Conservation (phyloP, 1,140 invertebrate species). For the Cydia pomonella region DNA sequence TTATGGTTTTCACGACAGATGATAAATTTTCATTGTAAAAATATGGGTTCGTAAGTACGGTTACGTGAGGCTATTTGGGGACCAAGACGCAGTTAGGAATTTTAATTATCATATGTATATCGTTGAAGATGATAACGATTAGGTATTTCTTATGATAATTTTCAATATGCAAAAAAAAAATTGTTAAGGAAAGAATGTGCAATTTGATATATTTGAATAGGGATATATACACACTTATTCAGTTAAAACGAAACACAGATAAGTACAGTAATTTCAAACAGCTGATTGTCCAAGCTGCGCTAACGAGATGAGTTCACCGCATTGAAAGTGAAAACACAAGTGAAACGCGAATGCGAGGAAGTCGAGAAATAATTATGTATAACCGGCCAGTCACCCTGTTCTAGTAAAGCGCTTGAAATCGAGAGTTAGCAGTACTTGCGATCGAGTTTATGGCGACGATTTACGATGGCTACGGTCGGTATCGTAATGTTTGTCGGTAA, state of each 20-base stretch:
- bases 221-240: too few species aligned
- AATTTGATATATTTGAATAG: too few species aligned
- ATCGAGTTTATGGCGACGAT: neutral
- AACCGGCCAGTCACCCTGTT: slow-evolving; percentile 31
- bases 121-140: too few species aligned
- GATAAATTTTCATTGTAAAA: too few species aligned
- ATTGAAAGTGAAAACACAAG: slow-evolving; percentile 32
- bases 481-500: neutral
- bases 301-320: slow-evolving; percentile 29
- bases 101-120: too few species aligned
- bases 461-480: neutral
- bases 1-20: too few species aligned
- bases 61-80: too few species aligned
- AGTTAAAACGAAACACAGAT: neutral
- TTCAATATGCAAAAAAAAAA: neutral
- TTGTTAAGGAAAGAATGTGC: too few species aligned
- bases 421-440: slow-evolving; percentile 22
- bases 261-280: neutral
- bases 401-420: slow-evolving; percentile 21
- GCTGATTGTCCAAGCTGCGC: slow-evolving; percentile 6
- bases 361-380: slow-evolving; percentile 31
- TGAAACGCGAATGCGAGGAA: slow-evolving; percentile 30
- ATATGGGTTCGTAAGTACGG: too few species aligned
- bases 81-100: too few species aligned
- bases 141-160: too few species aligned